Percentiles rank a stretch among this genome's conserved stretches.
Evolutionary conservation across 1,140 invertebrate genomes (phyloP).

Genomic region (Drosophila repletoides): DNA sequence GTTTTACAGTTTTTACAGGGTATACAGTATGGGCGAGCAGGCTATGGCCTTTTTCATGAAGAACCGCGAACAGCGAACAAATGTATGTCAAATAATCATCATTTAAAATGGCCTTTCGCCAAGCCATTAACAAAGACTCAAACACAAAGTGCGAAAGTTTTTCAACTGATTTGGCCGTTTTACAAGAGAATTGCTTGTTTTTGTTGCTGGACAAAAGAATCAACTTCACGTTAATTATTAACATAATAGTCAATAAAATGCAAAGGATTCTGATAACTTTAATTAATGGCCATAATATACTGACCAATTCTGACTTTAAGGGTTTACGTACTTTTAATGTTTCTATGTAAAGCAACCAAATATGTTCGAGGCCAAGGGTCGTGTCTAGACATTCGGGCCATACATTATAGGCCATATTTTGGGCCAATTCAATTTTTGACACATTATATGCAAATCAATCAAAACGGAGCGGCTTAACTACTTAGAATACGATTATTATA

Average conservation of each 20-base stretch:
- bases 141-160: not conserved
- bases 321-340: too few relatives aligned
- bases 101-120: conserved; percentile 35
- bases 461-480: not conserved
- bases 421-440: conserved; percentile 1
- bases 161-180: not conserved
- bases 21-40: not conserved
- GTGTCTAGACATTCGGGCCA: conserved; percentile 48
- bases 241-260: too few relatives aligned
- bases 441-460: conserved; percentile 63
- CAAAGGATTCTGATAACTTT: too few relatives aligned
- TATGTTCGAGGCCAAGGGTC: conserved; percentile 2
- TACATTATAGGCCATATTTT: not conserved
- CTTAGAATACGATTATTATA: too few relatives aligned
- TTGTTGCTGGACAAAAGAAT: too few relatives aligned
- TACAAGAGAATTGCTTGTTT: too few relatives aligned
- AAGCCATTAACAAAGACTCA: conserved; percentile 23
- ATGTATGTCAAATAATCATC: conserved; percentile 23
- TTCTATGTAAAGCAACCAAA: not conserved
- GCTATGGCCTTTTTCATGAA: conserved; percentile 4
- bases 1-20: too few relatives aligned
- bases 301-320: too few relatives aligned
- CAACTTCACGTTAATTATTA: too few relatives aligned
- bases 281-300: too few relatives aligned
- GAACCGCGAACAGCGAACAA: conserved; percentile 18